Conservation (phyloP, 1,140 invertebrate species). For the Ostrea denselamellosa region DNA sequence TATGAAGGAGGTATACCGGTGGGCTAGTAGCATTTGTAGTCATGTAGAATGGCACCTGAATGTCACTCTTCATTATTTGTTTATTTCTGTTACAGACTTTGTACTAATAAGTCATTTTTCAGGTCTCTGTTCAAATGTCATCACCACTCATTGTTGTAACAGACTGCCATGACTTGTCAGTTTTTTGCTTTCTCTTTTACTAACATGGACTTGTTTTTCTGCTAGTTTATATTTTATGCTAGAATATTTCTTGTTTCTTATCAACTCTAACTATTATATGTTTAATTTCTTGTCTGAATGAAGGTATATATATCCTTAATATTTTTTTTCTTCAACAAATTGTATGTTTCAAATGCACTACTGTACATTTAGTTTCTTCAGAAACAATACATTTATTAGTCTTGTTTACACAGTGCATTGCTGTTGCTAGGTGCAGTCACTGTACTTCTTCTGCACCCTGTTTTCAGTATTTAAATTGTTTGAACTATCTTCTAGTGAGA, state of each 20-base stretch:
- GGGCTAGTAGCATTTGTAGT: constrained; percentile 35
- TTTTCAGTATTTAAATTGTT: background rate
- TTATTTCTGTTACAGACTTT: constrained; percentile 6
- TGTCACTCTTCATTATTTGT: constrained; percentile 10
- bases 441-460: background rate
- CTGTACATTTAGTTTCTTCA: background rate
- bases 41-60: background rate
- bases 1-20: constrained; percentile 50
- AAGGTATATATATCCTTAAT: background rate
- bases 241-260: constrained; percentile 13
- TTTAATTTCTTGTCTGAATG: background rate
- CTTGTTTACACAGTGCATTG: no score
- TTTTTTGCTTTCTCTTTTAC: background rate
- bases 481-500: background rate
- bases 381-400: background rate
- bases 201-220: background rate
- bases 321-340: background rate
- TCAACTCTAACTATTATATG: background rate
- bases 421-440: background rate
- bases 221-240: background rate
- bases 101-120: constrained; percentile 37
- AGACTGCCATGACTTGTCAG: background rate
- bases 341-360: background rate
- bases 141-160: background rate
- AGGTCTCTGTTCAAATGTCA: background rate